Evolutionary conservation across 2,797 vertebrate species (phyloP).

Genomic region (Leucoraja ocellata): DNA sequence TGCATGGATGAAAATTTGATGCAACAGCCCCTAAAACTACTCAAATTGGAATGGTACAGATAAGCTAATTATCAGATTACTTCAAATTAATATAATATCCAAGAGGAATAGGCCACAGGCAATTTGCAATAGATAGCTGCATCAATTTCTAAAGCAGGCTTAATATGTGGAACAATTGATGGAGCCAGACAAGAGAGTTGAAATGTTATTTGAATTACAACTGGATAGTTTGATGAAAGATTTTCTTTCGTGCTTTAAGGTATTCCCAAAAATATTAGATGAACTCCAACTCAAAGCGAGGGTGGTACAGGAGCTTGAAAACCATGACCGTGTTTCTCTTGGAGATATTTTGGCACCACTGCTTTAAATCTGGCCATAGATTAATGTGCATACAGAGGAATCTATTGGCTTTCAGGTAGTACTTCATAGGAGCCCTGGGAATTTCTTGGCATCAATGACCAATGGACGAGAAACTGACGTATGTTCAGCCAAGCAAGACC

Average conservation of each 20-base stretch:
- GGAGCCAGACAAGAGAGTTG: neutral
- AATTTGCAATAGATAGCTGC: neutral
- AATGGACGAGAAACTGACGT: too few relatives aligned
- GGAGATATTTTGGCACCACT: too few relatives aligned
- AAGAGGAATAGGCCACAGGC: neutral
- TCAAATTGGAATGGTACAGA: neutral
- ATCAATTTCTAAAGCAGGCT: neutral
- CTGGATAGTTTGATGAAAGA: neutral
- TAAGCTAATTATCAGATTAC: neutral
- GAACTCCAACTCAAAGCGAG: too few relatives aligned
- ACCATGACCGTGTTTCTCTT: too few relatives aligned
- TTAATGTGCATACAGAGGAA: too few relatives aligned
- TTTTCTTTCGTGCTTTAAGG: neutral
- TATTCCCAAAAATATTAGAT: too few relatives aligned
- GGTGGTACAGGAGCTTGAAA: too few relatives aligned
- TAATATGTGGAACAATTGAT: neutral
- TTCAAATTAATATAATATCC: neutral
- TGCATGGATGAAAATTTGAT: neutral
- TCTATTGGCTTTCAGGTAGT: too few relatives aligned
- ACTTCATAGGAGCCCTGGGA: too few relatives aligned
- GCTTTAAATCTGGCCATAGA: too few relatives aligned
- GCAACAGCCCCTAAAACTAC: neutral
- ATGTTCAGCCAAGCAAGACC: too few relatives aligned
- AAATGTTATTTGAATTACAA: neutral
- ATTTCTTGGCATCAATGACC: too few relatives aligned